Percentiles rank a stretch among this genome's conserved stretches.
phyloP scores from a whole-genome alignment of 1,140 invertebrate genomes.

The Drosophila ercepeae region DNA sequence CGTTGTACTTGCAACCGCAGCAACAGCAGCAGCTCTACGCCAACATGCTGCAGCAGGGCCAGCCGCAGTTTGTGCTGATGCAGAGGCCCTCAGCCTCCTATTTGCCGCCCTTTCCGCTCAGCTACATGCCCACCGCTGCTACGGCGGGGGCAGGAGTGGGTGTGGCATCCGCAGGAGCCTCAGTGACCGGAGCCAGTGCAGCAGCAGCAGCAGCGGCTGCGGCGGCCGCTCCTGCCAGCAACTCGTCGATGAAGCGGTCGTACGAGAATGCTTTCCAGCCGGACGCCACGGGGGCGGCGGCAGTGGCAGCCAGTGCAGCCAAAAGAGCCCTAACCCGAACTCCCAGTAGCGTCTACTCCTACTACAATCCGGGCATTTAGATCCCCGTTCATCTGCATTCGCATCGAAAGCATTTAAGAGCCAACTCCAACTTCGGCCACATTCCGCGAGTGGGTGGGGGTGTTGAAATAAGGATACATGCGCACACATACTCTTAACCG shows the following conservation, averaged over 20 bases:
- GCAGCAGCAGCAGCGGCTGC: conserved; percentile 13
- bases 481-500: conserved; percentile 28
- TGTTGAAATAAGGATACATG: not conserved
- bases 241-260: conserved; percentile 75
- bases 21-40: conserved; percentile 41
- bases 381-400: not conserved
- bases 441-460: conserved; percentile 45
- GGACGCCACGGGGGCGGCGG: conserved; percentile 61
- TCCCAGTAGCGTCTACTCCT: conserved; percentile 63
- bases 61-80: conserved; percentile 81
- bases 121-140: conserved; percentile 56
- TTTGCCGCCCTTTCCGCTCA: conserved; percentile 74
- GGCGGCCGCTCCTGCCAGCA: conserved; percentile 7
- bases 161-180: conserved; percentile 32
- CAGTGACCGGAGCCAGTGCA: conserved; percentile 20
- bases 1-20: conserved; percentile 67
- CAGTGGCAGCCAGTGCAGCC: conserved; percentile 68
- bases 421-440: conserved; percentile 56
- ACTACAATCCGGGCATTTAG: conserved; percentile 76
- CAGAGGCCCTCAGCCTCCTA: conserved; percentile 61
- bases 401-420: not conserved
- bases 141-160: conserved; percentile 42
- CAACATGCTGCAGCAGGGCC: conserved; percentile 50
- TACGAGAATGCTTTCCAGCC: conserved; percentile 83
- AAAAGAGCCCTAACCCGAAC: conserved; percentile 71